phyloP scores from a whole-genome alignment of 2,113 vertebrate species.

The Sylvietta virens region DNA sequence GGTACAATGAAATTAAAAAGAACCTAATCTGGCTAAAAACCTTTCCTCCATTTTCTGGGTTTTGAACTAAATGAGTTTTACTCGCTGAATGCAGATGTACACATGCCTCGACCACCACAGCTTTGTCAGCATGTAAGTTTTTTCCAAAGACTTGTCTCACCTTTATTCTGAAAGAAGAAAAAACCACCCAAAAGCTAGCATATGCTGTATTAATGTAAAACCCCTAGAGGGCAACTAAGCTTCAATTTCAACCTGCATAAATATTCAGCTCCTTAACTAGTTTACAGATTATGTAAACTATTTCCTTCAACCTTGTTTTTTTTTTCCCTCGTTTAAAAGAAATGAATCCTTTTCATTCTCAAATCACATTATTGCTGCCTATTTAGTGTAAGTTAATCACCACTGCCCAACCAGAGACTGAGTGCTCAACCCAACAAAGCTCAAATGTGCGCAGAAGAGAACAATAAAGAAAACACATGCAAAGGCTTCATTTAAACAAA shows the following conservation, averaged over 20 bases:
- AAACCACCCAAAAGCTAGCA: conserved; percentile 14
- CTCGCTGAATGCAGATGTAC: conserved; percentile 19
- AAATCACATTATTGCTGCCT: conserved; percentile 65
- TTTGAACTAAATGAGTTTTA: neutral
- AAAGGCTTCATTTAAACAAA: conserved; percentile 37
- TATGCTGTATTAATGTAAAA: conserved; percentile 69
- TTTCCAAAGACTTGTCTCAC: conserved; percentile 44
- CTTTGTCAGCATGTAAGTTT: conserved; percentile 21
- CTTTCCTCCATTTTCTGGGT: neutral
- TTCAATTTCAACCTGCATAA: conserved; percentile 63
- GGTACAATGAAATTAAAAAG: neutral
- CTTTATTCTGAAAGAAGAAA: conserved; percentile 19
- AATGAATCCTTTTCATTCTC: conserved; percentile 60
- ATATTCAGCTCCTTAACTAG: conserved; percentile 54
- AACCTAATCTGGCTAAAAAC: neutral
- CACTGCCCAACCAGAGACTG: conserved; percentile 19
- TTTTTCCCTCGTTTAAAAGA: conserved; percentile 52
- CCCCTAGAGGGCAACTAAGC: conserved; percentile 79
- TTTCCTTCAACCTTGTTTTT: conserved; percentile 20
- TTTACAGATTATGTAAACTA: conserved; percentile 55
- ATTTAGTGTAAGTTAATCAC: conserved; percentile 62
- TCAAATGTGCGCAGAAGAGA: conserved; percentile 6
- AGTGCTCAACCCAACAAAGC: conserved; percentile 44
- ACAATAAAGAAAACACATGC: conserved; percentile 48
- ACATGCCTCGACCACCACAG: conserved; percentile 22